Evolutionary conservation across 2,113 vertebrate genomes (phyloP), one percentile per base, ranked within the genome.

Genomic region (Colossoma macropomum): DNA sequence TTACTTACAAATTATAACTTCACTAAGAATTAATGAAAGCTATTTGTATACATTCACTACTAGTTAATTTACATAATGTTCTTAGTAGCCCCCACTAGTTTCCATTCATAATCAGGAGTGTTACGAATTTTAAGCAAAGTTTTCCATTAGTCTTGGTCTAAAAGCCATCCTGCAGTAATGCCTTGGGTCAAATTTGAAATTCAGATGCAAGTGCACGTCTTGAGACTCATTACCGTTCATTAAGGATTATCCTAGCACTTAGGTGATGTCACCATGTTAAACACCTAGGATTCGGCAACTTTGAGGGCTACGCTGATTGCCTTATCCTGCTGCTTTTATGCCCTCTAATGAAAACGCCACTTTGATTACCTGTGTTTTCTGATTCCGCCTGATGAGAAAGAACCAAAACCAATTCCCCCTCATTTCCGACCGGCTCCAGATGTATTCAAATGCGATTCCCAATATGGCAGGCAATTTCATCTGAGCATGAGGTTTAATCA

Each of bases 331-430:
- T 41, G 65, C 62, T 86, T 86, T 71, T 75, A 41, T 16, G 34
- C 21, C 30, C 5, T 12, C 32, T 77, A 77, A 83, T 83, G 75
- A 78, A 65, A 80, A 82, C 28, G 69, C 28, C 66, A 69, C 50
- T 80, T 80, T 86, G 85, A 83, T 86, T 83, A 77, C 65, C 59
- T 66, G 82, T 71, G 78, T 76, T 76, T 77, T 74, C 82, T 85
- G 83, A 85, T 85, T 77, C 52, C 28, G 32, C 65, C 63, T 88
- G 84, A 86, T 86, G 83, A 86, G 80, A 86, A 81, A 32, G 72
- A 85, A 88, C 48, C 77, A 50, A 81, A 87, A 83, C 56, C 45
- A 78, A 74, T 79, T 84, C 75, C 60, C 32, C 71, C 16, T 84
- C 56, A 48, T 83, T 86, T 82, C 80, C 54, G 73, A 80, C 79